phyloP scores from a whole-genome alignment of 2,113 vertebrate species.

The Carassius carassius region DNA sequence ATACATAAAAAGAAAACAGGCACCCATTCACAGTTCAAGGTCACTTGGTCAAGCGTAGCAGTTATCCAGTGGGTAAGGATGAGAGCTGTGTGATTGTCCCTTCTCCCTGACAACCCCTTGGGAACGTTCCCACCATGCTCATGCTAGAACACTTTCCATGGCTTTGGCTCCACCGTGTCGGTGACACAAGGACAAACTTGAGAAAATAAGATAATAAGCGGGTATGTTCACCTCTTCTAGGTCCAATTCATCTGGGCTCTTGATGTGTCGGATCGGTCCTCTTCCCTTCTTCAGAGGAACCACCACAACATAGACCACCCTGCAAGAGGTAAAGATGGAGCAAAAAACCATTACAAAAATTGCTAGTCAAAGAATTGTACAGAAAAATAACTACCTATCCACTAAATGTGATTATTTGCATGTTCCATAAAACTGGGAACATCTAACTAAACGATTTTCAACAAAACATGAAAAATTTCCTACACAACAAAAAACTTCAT shows the following conservation, averaged over 20 bases:
- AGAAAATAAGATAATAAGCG: not conserved
- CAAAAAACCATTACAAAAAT: not conserved
- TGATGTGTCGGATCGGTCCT: constrained; percentile 80
- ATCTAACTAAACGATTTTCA: not conserved
- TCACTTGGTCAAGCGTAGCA: constrained; percentile 50
- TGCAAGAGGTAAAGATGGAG: constrained; percentile 56
- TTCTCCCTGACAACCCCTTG: constrained; percentile 43
- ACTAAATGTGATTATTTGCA: not conserved
- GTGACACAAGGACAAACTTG: not conserved
- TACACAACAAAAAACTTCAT: not conserved
- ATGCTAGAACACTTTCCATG: not conserved
- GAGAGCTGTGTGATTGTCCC: constrained; percentile 62
- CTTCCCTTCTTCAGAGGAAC: constrained; percentile 85
- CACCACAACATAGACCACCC: constrained; percentile 90
- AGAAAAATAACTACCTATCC: not conserved
- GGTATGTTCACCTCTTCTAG: constrained; percentile 85
- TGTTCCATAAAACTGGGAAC: not conserved
- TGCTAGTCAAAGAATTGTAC: not conserved
- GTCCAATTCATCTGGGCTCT: constrained; percentile 92
- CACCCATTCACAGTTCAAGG: constrained; percentile 56
- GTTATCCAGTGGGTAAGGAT: constrained; percentile 48
- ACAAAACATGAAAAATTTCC: not conserved
- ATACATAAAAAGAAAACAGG: not conserved
- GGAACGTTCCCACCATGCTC: constrained; percentile 18
- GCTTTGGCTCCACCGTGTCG: not conserved